Evolutionary conservation across 2,888 invertebrate genomes (phyloP), one percentile per base, ranked within the genome.

Genomic region (Eulithis prunata): DNA sequence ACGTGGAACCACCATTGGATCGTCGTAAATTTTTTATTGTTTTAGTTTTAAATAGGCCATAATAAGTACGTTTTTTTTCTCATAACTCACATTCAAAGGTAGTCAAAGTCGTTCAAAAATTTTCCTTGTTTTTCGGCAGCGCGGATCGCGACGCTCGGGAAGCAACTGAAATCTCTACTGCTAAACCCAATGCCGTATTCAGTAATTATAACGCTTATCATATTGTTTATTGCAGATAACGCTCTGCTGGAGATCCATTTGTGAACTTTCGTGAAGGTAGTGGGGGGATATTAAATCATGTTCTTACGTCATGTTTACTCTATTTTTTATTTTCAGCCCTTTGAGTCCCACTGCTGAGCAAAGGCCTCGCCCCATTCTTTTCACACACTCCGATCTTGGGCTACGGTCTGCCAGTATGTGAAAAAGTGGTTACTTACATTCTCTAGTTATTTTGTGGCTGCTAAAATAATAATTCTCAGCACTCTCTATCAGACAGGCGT

Each of bases 151-250:
- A 57, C 63, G 53, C 38, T 54, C 58, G 0, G 51, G 6, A 10
- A 32, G 46, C 67, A 36, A 32, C 53, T 59, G 45, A 38, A 60
- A 61, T 57, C 52, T 32, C 41, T n/a, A 67, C 63, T 67, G 63
- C n/a, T 53, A 12, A 55, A 13, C 53, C 43, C 38, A 64, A 59
- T 41, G 47, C n/a, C 21, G 36, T 54, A 62, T 64, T 66, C 60
- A 28, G 62, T 56, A 66, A 67, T 69, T 72, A 71, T 66, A 65
- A 51, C 38, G 28, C 36, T 70, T 71, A 73, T 73, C 71, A 55
- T 49, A 45, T 49, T 61, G 59, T 68, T 69, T 72, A 69, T 66
- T 46, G 36, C 11, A 52, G 73, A 71, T 73, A 71, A 63, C 57
- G 41, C 61, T 63, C 46, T 52, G 70, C 68, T 66, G 71, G 71